Percentiles rank a stretch among this genome's conserved stretches.
These are phyloP conservation scores for Himalopsyche japonica DNA, from an alignment of 2,888 invertebrate species.

Conservation along the genomic window DNA sequence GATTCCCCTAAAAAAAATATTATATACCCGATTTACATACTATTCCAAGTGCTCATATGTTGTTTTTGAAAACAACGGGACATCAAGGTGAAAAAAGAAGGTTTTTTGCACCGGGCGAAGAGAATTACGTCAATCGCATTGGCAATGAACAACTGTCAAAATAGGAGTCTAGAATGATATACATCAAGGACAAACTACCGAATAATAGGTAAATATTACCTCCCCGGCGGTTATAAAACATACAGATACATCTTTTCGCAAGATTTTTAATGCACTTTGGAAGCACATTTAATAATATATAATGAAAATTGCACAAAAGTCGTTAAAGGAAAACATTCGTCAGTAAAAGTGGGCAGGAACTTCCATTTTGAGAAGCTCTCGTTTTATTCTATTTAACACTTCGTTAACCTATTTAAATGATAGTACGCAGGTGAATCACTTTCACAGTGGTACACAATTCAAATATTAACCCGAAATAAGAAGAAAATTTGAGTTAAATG, in stretches of 20 bases:
- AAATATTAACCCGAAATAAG: not conserved
- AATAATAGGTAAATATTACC: constrained; percentile 15
- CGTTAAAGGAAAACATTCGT: constrained; percentile 34
- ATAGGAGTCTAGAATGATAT: constrained; percentile 15
- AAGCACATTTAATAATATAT: not conserved
- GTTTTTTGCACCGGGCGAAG: constrained; percentile 21
- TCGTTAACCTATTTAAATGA: not conserved
- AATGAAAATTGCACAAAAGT: constrained; percentile 11
- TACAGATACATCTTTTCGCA: not conserved
- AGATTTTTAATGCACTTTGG: not conserved
- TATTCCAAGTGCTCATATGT: not conserved
- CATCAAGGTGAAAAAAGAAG: constrained; percentile 25
- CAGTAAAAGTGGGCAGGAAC: constrained; percentile 40
- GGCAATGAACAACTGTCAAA: constrained; percentile 31
- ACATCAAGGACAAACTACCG: constrained; percentile 23
- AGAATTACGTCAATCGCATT: constrained; percentile 30
- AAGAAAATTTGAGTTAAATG: constrained; percentile 7
- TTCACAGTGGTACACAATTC: constrained; percentile 4
- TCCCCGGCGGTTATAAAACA: too few relatives aligned
- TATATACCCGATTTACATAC: not conserved
- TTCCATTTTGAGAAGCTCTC: constrained; percentile 51
- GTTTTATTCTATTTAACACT: not conserved
- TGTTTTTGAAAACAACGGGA: constrained; percentile 1
- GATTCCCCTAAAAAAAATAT: not conserved
- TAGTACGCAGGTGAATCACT: constrained; percentile 7